These are phyloP conservation scores for Balanococcus diminutus DNA, from an alignment of 2,888 invertebrate species.

Conservation along the genomic window DNA sequence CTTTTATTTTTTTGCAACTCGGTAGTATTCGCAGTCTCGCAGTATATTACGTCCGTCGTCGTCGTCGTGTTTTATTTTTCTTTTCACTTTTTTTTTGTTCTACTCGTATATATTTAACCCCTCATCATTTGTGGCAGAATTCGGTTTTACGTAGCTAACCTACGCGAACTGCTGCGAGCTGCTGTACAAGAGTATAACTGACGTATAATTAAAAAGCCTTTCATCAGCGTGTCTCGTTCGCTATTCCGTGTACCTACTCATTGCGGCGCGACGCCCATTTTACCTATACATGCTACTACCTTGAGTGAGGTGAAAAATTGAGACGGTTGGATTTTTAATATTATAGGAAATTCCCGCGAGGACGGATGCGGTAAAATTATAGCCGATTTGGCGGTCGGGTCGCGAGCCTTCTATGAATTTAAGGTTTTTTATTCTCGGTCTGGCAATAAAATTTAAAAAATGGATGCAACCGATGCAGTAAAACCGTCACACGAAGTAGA, in stretches of 20 bases:
- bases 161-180: no score
- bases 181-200: no score
- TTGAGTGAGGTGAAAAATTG: neutral
- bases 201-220: constrained; percentile 25
- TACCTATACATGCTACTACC: neutral
- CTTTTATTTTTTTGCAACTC: neutral
- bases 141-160: neutral
- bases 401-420: neutral
- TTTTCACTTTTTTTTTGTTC: neutral
- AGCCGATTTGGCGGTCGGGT: neutral
- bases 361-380: neutral
- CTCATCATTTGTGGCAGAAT: constrained; percentile 18
- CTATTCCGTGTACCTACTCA: neutral
- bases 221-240: neutral
- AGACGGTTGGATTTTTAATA: neutral
- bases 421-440: neutral
- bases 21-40: neutral
- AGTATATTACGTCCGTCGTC: neutral
- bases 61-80: neutral
- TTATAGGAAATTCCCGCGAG: neutral
- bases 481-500: constrained; percentile 26
- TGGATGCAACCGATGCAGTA: constrained; percentile 30
- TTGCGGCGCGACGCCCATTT: no score
- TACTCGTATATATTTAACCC: constrained; percentile 12
- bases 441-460: constrained; percentile 16